These are phyloP conservation scores for Columba janthina DNA, from an alignment of 2,113 vertebrate species.

Conservation along the genomic window DNA sequence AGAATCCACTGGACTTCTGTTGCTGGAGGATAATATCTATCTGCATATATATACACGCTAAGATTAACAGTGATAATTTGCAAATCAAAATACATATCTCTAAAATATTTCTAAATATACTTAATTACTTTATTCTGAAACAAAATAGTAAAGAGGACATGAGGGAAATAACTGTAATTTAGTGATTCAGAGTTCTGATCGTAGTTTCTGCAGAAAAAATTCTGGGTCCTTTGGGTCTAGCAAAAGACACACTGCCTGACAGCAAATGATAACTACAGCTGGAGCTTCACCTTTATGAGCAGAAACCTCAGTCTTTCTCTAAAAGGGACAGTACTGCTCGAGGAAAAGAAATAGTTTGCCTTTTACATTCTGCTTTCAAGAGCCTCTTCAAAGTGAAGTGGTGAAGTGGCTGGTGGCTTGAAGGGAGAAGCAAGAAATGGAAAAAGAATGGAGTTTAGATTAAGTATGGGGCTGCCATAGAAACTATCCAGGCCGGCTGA, in stretches of 20 bases:
- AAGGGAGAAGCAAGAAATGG: conserved; percentile 2
- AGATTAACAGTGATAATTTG: neutral
- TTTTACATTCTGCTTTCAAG: conserved; percentile 13
- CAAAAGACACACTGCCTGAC: neutral
- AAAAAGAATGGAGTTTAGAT: neutral
- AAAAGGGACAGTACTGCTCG: neutral
- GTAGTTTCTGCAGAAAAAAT: neutral
- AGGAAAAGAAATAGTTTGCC: neutral
- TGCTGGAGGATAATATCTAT: neutral
- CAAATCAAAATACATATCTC: neutral
- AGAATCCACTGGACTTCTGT: neutral
- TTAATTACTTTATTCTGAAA: neutral
- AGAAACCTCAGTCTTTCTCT: neutral
- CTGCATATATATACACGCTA: neutral
- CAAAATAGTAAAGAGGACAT: neutral
- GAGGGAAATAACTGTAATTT: neutral
- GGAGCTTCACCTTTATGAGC: neutral
- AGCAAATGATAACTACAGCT: neutral
- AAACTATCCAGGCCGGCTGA: neutral
- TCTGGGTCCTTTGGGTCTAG: neutral
- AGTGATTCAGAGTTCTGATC: neutral
- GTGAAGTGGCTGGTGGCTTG: neutral
- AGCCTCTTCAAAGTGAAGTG: conserved; percentile 22
- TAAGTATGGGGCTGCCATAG: conserved; percentile 11
- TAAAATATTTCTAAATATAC: neutral